Conservation (phyloP, 2,888 invertebrate genomes). For the Cinara cedri region DNA sequence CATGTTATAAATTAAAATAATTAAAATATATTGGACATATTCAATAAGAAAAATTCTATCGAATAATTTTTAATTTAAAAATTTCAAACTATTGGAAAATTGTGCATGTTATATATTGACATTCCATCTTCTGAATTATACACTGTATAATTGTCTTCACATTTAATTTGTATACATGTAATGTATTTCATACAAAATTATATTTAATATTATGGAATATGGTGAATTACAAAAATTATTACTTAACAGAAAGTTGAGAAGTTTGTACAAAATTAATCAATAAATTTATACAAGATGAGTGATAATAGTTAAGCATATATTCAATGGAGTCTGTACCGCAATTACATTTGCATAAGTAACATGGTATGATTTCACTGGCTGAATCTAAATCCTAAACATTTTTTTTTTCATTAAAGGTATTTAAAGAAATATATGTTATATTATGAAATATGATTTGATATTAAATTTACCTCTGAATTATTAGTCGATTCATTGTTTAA, state of each 20-base stretch:
- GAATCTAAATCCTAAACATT: constrained; percentile 28
- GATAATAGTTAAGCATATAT: constrained; percentile 54
- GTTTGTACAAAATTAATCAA: constrained; percentile 58
- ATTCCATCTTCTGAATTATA: background rate
- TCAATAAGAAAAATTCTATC: constrained; percentile 2
- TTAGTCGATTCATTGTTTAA: background rate
- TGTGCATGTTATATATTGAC: no score
- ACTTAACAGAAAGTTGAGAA: constrained; percentile 52
- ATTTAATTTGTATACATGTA: no score
- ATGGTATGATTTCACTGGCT: constrained; percentile 8
- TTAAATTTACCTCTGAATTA: constrained; percentile 28
- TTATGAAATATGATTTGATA: background rate
- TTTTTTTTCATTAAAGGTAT: background rate
- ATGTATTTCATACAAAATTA: no score
- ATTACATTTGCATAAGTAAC: constrained; percentile 58
- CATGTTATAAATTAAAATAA: no score
- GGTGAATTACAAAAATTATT: background rate
- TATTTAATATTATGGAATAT: background rate
- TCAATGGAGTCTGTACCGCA: constrained; percentile 51
- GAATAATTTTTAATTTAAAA: no score
- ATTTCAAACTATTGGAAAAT: no score
- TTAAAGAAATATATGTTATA: background rate
- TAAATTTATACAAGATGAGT: constrained; percentile 58
- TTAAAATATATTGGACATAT: no score
- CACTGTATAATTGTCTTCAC: background rate